These are phyloP conservation scores for Lissonota sp. DNA, from an alignment of 2,888 invertebrate genomes.

Conservation along the genomic window DNA sequence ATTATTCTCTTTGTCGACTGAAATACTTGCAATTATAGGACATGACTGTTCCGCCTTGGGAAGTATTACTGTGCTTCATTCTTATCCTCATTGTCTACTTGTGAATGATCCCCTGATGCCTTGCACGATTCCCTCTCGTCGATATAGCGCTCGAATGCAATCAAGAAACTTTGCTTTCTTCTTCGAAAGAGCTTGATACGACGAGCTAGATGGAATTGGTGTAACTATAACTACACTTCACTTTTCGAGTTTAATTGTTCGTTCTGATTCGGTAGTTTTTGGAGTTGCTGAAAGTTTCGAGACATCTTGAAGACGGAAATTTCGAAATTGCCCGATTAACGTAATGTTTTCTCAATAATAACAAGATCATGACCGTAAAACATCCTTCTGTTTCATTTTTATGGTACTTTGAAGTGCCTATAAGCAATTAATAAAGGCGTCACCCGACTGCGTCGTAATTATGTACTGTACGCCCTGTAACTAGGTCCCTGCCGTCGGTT, in stretches of 20 bases:
- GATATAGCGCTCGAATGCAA: constrained; percentile 26
- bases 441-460: constrained; percentile 6
- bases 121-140: constrained; percentile 16
- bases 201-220: constrained; percentile 17
- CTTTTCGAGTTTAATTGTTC: constrained; percentile 22
- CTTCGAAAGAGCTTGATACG: constrained; percentile 5
- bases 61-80: neutral
- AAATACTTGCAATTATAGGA: no score
- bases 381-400: constrained; percentile 10
- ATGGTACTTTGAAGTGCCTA: constrained; percentile 20
- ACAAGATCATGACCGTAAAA: neutral
- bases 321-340: neutral
- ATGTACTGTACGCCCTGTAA: constrained; percentile 18
- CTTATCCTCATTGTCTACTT: constrained; percentile 10
- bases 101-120: constrained; percentile 25
- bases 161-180: constrained; percentile 22
- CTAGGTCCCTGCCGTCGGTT: constrained; percentile 25
- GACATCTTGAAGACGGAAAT: neutral
- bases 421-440: constrained; percentile 21
- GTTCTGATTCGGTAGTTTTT: constrained; percentile 13
- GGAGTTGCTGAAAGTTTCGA: constrained; percentile 8
- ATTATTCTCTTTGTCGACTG: no score
- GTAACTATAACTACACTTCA: constrained; percentile 21
- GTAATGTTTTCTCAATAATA: neutral
- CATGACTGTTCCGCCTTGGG: no score